These are phyloP conservation scores for Eciton burchellii DNA, from an alignment of 1,140 invertebrate species.

Conservation along the genomic window DNA sequence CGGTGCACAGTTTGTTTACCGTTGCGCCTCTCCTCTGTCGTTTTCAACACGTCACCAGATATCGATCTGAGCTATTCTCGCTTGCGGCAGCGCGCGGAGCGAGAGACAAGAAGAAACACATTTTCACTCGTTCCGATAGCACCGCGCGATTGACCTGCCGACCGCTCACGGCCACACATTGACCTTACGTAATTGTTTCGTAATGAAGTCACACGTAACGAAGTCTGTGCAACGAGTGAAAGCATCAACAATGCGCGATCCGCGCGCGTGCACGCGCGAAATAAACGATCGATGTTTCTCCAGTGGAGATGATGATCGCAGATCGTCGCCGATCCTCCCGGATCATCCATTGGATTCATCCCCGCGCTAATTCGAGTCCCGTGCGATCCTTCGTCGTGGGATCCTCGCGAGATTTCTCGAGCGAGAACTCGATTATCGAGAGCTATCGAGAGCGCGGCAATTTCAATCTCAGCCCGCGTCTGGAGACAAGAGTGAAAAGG, in stretches of 20 bases:
- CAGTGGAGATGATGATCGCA: not conserved
- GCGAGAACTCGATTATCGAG: too few relatives aligned
- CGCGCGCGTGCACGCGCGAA: not conserved
- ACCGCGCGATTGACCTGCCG: constrained; percentile 53
- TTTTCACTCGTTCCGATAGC: constrained; percentile 51
- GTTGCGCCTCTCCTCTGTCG: not conserved
- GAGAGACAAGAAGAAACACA: constrained; percentile 50
- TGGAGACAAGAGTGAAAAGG: constrained; percentile 57
- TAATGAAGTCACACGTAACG: constrained; percentile 56
- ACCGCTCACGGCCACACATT: constrained; percentile 64
- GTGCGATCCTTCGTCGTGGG: constrained; percentile 12
- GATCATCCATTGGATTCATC: constrained; percentile 15
- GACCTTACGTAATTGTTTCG: constrained; percentile 71
- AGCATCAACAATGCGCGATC: not conserved
- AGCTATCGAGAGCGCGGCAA: constrained; percentile 35
- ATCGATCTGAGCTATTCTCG: constrained; percentile 65
- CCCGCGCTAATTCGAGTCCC: constrained; percentile 14
- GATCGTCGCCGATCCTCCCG: not conserved
- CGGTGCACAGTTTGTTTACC: not conserved
- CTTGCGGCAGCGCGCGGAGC: not conserved
- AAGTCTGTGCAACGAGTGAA: constrained; percentile 46
- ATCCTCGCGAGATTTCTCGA: constrained; percentile 20
- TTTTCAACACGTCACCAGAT: not conserved
- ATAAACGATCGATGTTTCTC: not conserved
- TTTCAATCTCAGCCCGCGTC: constrained; percentile 4